These are phyloP conservation scores for Campoplex capitator DNA, from an alignment of 2,888 invertebrate species.

Conservation along the genomic window DNA sequence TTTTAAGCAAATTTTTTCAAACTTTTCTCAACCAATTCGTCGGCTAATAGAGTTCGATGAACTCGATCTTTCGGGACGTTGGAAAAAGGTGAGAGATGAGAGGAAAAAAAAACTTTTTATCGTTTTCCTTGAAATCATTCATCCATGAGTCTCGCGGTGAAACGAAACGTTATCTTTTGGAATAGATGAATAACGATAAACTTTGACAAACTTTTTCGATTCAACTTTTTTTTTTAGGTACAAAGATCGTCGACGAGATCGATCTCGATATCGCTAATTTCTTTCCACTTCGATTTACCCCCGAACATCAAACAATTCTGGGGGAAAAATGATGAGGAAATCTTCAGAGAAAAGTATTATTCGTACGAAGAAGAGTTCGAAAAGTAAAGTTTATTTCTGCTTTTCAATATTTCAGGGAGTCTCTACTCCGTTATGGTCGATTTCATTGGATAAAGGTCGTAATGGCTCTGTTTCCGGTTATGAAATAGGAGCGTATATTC, in stretches of 20 bases:
- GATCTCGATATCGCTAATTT: too few relatives aligned
- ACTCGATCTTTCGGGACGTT: background rate
- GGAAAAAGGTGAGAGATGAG: background rate
- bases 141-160: background rate
- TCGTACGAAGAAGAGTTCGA: too few relatives aligned
- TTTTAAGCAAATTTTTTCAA: background rate
- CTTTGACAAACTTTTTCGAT: background rate
- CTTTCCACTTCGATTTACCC: too few relatives aligned
- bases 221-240: background rate
- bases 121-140: background rate
- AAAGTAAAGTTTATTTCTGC: too few relatives aligned
- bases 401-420: too few relatives aligned
- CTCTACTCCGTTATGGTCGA: too few relatives aligned
- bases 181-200: background rate
- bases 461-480: background rate
- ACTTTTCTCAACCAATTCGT: background rate
- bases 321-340: too few relatives aligned
- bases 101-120: background rate
- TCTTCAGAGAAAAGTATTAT: too few relatives aligned
- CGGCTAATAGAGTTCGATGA: background rate
- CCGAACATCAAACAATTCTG: too few relatives aligned
- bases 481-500: background rate
- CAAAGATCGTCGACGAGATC: background rate
- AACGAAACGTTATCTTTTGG: background rate
- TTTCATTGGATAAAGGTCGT: too few relatives aligned